Conservation (phyloP, 1,140 invertebrate genomes). For the Cepaea nemoralis region DNA sequence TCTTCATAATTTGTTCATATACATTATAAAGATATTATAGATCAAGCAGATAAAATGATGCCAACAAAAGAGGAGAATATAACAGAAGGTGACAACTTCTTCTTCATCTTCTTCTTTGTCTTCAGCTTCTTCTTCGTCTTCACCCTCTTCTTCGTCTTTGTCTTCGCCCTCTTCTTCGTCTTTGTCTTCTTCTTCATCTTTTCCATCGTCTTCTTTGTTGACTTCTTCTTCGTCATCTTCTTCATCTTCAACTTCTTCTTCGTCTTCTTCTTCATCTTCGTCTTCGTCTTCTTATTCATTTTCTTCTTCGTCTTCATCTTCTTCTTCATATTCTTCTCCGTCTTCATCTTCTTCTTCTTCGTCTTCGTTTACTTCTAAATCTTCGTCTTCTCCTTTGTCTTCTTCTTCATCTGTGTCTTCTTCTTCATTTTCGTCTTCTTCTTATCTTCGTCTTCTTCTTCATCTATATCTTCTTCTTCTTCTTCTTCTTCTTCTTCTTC, state of each 20-base stretch:
- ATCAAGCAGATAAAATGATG: too few relatives aligned
- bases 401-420: background rate
- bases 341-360: background rate
- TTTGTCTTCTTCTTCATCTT: background rate
- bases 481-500: background rate
- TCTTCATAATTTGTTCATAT: too few relatives aligned
- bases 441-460: background rate
- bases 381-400: background rate
- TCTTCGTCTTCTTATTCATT: background rate
- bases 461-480: background rate
- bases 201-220: background rate
- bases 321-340: background rate
- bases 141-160: too few relatives aligned
- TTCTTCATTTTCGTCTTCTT: background rate
- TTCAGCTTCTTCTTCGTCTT: too few relatives aligned
- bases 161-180: too few relatives aligned
- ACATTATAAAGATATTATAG: too few relatives aligned
- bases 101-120: too few relatives aligned
- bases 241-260: background rate
- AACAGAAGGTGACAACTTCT: too few relatives aligned
- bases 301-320: background rate
- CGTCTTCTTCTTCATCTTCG: background rate
- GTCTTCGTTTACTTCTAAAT: background rate
- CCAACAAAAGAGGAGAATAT: too few relatives aligned
- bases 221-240: constrained; percentile 22